Evolutionary conservation across 2,888 invertebrate genomes (phyloP).

Genomic region (Meteorus cinctellus): DNA sequence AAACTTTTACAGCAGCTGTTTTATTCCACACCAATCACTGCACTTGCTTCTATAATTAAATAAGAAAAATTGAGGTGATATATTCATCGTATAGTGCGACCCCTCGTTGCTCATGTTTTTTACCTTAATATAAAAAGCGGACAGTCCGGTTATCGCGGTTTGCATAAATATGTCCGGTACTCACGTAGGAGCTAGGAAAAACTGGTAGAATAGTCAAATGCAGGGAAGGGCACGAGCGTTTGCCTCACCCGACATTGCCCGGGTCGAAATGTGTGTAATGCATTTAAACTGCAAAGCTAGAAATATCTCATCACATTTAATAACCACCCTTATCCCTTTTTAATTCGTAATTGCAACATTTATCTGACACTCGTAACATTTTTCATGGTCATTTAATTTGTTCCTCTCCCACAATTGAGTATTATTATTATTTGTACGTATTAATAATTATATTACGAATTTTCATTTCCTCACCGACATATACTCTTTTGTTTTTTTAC

Average conservation of each 20-base stretch:
- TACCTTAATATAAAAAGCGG: conserved; percentile 59
- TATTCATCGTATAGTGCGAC: conserved; percentile 22
- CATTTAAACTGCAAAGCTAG: conserved; percentile 65
- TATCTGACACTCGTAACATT: background rate
- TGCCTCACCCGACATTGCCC: conserved; percentile 41
- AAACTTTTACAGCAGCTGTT: background rate
- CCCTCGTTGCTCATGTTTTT: conserved; percentile 58
- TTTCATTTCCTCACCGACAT: background rate
- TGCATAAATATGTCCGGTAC: conserved; percentile 62
- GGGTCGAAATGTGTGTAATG: conserved; percentile 58
- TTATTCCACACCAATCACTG: no score
- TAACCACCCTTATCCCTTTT: conserved; percentile 33
- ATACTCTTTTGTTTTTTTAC: background rate
- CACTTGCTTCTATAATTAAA: no score
- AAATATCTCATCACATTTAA: conserved; percentile 52
- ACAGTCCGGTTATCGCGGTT: conserved; percentile 63
- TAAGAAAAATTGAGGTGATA: background rate
- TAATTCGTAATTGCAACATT: conserved; percentile 5
- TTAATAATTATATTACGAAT: background rate
- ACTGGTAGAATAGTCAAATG: conserved; percentile 46
- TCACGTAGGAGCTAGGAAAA: conserved; percentile 34
- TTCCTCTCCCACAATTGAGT: background rate
- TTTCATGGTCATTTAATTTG: background rate
- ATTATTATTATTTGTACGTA: background rate
- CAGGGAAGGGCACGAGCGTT: conserved; percentile 48